Evolutionary conservation across 1,140 invertebrate species (phyloP), one percentile per base, ranked within the genome.

Genomic region (Drosophila sp.): DNA sequence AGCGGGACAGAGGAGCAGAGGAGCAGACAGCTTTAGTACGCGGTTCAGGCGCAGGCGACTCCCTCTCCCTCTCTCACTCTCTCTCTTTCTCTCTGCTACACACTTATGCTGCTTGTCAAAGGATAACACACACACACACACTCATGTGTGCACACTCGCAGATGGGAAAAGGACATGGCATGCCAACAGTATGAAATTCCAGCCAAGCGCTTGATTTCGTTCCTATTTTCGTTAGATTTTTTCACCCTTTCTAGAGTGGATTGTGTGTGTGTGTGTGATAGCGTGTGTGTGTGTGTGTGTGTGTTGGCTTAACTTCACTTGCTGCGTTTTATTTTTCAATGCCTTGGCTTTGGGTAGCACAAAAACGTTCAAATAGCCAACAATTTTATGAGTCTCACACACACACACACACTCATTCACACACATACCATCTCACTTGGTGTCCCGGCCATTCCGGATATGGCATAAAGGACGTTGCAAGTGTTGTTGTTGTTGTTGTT

Each of bases 311-410:
- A 72, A 63, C 65, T 72, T 72, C 73, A 57, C 59, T 72, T 56
- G 66, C 46, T 51, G 72, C 78, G 82, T 89, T 87, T 87, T 89
- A 87, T 89, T 86, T 86, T 87, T 87, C 83, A 89, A 83, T 83
- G 82, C 50, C 63, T 65, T 76, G 77, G 71, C 81, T 86, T 80
- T 75, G 69, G 76, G 45, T 67, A 73, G 71, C 79, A 78, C 77
- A 90, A 83, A 86, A 87, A 83, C 76, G 87, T 83, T 90, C 71
- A 70, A 78, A 87, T 90, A 76, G 79, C 82, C 82, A 82, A 80
- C 76, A 78, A 90, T 90, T 90, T 90, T 90, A 90, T 87, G 87
- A 90, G 82, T 64, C 77, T 72, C 56, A 59, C 71, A 71, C 83
- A 79, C 51, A 74, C 57, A 36, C 29, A 6, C 51, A 16, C 11